A percentile compares a stretch with the other conserved stretches of the same genome.
Evolutionary conservation across 2,888 invertebrate species (phyloP).

Genomic region (Eupithecia inturbata): DNA sequence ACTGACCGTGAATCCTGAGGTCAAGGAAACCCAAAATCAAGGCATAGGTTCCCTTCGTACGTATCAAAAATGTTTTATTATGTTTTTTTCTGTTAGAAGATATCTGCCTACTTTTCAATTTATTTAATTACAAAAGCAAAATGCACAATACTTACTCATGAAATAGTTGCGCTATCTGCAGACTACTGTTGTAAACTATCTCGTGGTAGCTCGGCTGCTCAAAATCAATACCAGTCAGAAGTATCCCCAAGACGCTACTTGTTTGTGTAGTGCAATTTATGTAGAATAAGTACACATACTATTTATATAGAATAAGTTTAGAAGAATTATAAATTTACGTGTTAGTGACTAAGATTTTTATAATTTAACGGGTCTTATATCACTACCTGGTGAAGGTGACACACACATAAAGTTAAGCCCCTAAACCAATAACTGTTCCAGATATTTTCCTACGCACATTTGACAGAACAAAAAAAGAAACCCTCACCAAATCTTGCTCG

Average conservation of each 20-base stretch:
- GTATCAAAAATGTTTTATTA: background rate
- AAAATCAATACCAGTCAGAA: background rate
- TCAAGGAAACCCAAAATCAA: background rate
- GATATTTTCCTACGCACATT: background rate
- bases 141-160: too few species aligned
- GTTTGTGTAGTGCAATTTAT: background rate
- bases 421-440: background rate
- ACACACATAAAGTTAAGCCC: background rate
- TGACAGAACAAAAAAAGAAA: background rate
- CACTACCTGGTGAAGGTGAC: too few species aligned
- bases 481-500: background rate
- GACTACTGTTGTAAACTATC: background rate
- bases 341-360: too few species aligned
- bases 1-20: background rate
- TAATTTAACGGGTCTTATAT: too few species aligned
- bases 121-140: background rate
- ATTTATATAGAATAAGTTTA: too few species aligned
- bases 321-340: too few species aligned
- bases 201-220: background rate
- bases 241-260: background rate
- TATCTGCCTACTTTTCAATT: background rate
- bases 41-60: background rate
- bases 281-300: too few species aligned
- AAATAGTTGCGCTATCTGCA: too few species aligned
- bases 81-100: background rate